These are phyloP conservation scores for Apostichopus parvimensis DNA, from an alignment of 35 echinoderm and acorn worm genomes.

Conservation along the genomic window DNA sequence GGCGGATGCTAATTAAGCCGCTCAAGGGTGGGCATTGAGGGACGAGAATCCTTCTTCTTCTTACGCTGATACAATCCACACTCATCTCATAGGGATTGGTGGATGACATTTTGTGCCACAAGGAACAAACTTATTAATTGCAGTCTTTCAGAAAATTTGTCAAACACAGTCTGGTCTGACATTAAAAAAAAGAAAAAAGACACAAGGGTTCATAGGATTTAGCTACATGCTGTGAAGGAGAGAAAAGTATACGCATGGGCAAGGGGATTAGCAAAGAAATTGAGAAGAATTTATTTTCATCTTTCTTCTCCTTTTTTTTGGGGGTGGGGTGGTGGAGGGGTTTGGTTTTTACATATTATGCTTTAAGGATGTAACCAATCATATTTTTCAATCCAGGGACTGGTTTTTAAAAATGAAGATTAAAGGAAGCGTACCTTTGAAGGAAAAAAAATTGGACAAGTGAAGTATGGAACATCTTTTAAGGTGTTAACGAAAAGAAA, in stretches of 20 bases:
- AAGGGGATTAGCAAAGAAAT: background rate
- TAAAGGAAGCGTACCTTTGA: too few relatives aligned
- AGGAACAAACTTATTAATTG: conserved; percentile 30
- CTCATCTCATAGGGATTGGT: conserved; percentile 40
- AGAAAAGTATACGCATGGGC: background rate
- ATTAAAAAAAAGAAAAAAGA: background rate
- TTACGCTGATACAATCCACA: background rate
- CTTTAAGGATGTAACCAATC: background rate
- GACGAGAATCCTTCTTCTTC: conserved; percentile 2
- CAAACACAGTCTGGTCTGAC: background rate
- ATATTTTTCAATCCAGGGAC: conserved; percentile 1
- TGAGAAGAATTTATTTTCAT: conserved; percentile 1
- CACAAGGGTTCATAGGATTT: background rate
- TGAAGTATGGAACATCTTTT: too few relatives aligned
- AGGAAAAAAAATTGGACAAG: too few relatives aligned
- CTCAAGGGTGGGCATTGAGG: conserved; percentile 25
- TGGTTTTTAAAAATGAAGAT: background rate
- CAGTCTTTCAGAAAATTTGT: conserved; percentile 41
- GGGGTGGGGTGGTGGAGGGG: too few relatives aligned
- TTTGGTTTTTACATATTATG: background rate
- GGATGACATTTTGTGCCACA: conserved; percentile 40
- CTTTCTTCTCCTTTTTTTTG: background rate
- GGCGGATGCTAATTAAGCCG: conserved; percentile 21
- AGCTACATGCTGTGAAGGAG: background rate
- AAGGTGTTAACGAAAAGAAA: too few relatives aligned